These are phyloP conservation scores for Rhimphoctona megacephalus DNA, from an alignment of 2,888 invertebrate genomes.

Conservation along the genomic window DNA sequence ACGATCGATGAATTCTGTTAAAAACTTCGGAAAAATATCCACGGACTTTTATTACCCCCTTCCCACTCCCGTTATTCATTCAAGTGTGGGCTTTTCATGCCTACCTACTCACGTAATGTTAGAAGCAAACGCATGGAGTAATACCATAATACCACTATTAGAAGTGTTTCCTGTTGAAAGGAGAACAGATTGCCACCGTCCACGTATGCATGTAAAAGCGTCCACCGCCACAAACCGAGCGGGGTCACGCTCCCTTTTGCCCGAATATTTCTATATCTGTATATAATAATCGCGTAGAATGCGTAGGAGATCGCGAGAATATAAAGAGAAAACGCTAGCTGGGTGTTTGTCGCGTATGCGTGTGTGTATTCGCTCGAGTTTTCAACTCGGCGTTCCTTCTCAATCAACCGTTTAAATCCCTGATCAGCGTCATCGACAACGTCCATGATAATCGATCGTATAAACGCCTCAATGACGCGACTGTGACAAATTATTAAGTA, in stretches of 20 bases:
- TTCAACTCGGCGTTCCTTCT: slow-evolving; percentile 51
- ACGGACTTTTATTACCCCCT: background rate
- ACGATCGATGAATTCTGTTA: background rate
- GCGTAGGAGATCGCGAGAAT: slow-evolving; percentile 61
- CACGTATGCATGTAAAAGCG: slow-evolving; percentile 69
- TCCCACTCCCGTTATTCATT: slow-evolving; percentile 11
- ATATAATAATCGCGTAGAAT: slow-evolving; percentile 20
- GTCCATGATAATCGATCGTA: slow-evolving; percentile 70
- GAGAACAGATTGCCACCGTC: slow-evolving; percentile 75
- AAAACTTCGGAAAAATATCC: background rate
- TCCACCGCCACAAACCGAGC: slow-evolving; percentile 56
- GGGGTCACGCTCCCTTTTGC: slow-evolving; percentile 68
- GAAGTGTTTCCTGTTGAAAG: slow-evolving; percentile 80
- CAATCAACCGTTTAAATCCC: slow-evolving; percentile 66
- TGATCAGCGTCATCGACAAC: slow-evolving; percentile 67
- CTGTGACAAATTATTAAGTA: slow-evolving; percentile 54
- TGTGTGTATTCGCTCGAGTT: slow-evolving; percentile 8
- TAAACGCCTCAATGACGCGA: slow-evolving; percentile 62
- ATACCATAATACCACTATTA: slow-evolving; percentile 71
- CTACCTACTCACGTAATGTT: slow-evolving; percentile 55
- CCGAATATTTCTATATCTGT: slow-evolving; percentile 36
- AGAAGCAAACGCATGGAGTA: slow-evolving; percentile 46
- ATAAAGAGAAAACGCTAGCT: slow-evolving; percentile 31
- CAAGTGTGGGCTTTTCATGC: slow-evolving; percentile 53
- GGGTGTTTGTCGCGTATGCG: background rate